Evolutionary conservation across 2,888 invertebrate genomes (phyloP), one percentile per base, ranked within the genome.

Genomic region (Xylocampa areola): DNA sequence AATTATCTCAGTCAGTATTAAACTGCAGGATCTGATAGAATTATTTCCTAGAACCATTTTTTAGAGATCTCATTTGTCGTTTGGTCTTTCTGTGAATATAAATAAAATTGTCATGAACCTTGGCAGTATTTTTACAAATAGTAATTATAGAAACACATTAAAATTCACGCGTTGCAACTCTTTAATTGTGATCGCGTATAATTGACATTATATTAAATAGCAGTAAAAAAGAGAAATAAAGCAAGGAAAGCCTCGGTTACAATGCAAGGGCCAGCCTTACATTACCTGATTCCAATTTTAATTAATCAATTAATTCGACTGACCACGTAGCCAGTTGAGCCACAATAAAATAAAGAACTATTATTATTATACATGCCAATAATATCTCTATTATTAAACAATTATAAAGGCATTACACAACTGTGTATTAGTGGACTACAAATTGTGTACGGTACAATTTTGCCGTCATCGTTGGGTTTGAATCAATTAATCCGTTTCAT

Each of bases 361-460:
- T 50, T 68, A 61, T 50, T 53, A 68, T n/a, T 37, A 44, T 37
- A 48, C 54, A 23, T 23, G 21, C 13, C 51, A 53, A 68, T 66
- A 66, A 69, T 57, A 57, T 39, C 3, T 17, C 39, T 58, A 53
- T 39, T 62, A 76, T 74, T 72, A 67, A 68, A 66, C 67, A 72
- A 77, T 78, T 79, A 78, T 73, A 71, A 75, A 61, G 44, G 19
- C 50, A 79, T 74, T 71, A 74, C 17, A 27, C 35, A 45, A 17
- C 16, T 41, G 10, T 41, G 13, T 54, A 66, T 57, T 48, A 43
- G 17, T 30, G 16, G 32, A 11, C 52, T 21, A 59, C 68, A 59
- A 68, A 60, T 60, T 41, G 35, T 13, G 32, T 47, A n/a, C 5
- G 10, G 39, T 23, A 37, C 44, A 67, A 67, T 52, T 59, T 67